Percentiles rank a stretch among this genome's conserved stretches.
These are phyloP conservation scores for Dichetophora obliterata DNA, from an alignment of 2,888 invertebrate genomes.

Conservation along the genomic window DNA sequence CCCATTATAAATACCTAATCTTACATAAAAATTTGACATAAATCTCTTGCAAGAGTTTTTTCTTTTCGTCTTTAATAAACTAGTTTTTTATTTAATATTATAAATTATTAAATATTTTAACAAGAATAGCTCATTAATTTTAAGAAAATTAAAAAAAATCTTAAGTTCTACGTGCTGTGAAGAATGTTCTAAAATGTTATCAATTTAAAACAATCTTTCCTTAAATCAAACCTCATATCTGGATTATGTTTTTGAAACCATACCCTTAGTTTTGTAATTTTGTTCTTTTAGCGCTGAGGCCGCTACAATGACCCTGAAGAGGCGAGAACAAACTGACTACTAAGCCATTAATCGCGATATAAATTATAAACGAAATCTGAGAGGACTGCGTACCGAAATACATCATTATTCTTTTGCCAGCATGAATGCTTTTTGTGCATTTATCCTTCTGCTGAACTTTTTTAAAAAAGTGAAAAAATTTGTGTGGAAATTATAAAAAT, in stretches of 20 bases:
- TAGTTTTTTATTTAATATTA: too few species aligned
- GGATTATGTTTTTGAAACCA: not conserved
- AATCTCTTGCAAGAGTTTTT: too few species aligned
- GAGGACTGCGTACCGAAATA: slow-evolving; percentile 50
- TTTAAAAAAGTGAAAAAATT: slow-evolving; percentile 4
- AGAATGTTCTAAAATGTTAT: not conserved
- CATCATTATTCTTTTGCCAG: slow-evolving; percentile 35
- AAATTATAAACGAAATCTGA: slow-evolving; percentile 53
- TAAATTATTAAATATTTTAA: too few species aligned
- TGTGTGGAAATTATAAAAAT: slow-evolving; percentile 24
- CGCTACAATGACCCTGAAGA: slow-evolving; percentile 21
- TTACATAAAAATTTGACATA: too few species aligned
- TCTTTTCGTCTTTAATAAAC: too few species aligned
- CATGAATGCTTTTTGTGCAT: not conserved
- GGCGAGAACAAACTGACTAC: slow-evolving; percentile 33
- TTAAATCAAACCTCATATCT: not conserved
- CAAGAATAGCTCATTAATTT: not conserved
- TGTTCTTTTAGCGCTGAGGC: slow-evolving; percentile 27
- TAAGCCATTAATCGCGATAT: slow-evolving; percentile 51
- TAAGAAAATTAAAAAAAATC: not conserved
- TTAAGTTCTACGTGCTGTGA: too few species aligned
- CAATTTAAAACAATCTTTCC: not conserved
- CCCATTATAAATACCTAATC: too few species aligned
- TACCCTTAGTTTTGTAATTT: not conserved
- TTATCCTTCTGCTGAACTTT: slow-evolving; percentile 3